phyloP scores from a whole-genome alignment of 2,797 vertebrate genomes.

The Pteronotus mesoamericanus region DNA sequence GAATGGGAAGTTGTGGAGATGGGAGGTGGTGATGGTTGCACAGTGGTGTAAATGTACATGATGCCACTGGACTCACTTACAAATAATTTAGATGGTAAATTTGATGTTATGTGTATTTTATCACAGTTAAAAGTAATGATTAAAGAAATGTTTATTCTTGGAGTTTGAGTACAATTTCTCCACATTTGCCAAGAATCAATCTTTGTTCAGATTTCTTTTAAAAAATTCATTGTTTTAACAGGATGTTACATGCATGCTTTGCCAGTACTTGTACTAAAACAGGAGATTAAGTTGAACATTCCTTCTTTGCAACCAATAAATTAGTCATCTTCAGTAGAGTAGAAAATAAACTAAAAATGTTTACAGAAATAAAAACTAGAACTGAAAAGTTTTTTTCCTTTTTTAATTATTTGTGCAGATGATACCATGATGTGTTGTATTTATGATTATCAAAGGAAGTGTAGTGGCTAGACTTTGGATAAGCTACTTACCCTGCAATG shows the following conservation, averaged over 20 bases:
- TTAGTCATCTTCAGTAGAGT: neutral
- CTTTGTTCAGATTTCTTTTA: slow-evolving; percentile 17
- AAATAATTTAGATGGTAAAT: neutral
- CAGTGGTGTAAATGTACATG: neutral
- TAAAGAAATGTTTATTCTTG: neutral
- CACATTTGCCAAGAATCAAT: neutral
- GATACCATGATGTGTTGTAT: neutral
- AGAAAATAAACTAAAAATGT: neutral
- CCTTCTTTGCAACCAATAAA: neutral
- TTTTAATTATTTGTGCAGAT: neutral
- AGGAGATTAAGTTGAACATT: neutral
- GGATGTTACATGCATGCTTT: neutral
- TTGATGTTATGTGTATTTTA: neutral
- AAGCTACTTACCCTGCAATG: neutral
- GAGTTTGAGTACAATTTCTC: neutral
- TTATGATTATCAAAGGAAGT: neutral
- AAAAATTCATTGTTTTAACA: neutral
- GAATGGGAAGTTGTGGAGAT: neutral
- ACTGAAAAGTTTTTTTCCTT: neutral
- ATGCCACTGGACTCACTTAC: neutral
- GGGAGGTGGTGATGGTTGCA: neutral
- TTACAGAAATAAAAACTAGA: neutral
- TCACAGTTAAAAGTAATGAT: neutral
- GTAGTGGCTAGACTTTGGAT: neutral
- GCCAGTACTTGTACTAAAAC: neutral